Percentiles rank a stretch among this genome's conserved stretches.
phyloP scores from a whole-genome alignment of 1,140 invertebrate species.

The Zaprionus ornatus region DNA sequence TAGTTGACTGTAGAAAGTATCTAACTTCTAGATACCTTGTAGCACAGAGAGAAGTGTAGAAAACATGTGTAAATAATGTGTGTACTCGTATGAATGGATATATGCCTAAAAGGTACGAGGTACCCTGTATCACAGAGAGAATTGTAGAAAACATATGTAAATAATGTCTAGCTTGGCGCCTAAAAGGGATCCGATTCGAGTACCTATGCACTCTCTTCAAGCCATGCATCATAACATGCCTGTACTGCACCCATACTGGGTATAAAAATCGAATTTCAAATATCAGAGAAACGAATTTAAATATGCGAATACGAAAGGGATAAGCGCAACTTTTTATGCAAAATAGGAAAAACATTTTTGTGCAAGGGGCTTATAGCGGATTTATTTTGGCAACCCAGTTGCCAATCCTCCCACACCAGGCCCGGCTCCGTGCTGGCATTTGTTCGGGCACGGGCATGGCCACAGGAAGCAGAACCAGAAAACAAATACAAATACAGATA shows the following conservation, averaged over 20 bases:
- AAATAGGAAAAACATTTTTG: conserved; percentile 67
- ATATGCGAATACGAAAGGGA: conserved; percentile 61
- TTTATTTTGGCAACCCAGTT: conserved; percentile 61
- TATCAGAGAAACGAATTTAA: conserved; percentile 64
- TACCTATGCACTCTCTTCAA: no score
- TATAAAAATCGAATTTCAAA: conserved; percentile 69
- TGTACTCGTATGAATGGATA: no score
- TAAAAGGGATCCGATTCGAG: no score
- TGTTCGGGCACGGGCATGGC: conserved; percentile 1
- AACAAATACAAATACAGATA: conserved; percentile 72
- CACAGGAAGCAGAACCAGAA: conserved; percentile 50
- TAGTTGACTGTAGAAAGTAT: neutral
- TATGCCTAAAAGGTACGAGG: no score
- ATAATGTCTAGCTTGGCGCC: no score
- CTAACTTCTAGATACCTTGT: neutral
- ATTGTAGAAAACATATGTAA: no score
- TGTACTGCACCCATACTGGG: neutral
- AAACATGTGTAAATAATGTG: no score
- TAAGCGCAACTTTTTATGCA: conserved; percentile 64
- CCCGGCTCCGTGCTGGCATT: neutral
- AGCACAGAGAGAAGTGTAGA: neutral
- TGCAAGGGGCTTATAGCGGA: conserved; percentile 71
- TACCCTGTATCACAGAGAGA: neutral
- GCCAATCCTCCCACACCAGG: conserved; percentile 23
- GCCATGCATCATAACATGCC: neutral